Evolutionary conservation across 2,888 invertebrate genomes (phyloP), one percentile per base, ranked within the genome.

Genomic region (Ceriagrion tenellum): DNA sequence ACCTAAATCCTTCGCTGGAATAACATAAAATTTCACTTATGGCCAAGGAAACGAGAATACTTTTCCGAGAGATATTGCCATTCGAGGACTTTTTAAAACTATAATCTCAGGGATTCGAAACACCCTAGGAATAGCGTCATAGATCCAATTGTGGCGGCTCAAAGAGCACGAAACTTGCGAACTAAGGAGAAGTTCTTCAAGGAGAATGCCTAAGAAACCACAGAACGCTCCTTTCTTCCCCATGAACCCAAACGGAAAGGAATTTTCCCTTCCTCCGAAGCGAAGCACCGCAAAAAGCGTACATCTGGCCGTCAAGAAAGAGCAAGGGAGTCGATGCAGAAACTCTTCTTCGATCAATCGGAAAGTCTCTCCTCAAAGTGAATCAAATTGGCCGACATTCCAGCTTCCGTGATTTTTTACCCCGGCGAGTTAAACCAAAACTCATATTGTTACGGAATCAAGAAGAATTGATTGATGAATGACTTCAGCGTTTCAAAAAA

Each of bases 331-430:
- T 16, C 30, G 81, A 81, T 18, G 35, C 35, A 81, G 81, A 30
- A 81, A 35, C 30, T 35, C 26, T n/a, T n/a, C 81, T 35, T 81
- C 81, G 81, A 81, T 81, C 81, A 35, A 0, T 81, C 81, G 12
- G n/a, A 81, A 35, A 26, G 81, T 81, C 81, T 18, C 81, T 81
- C 59, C 81, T 81, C 59, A 81, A 81, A 81, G 81, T 81, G 81
- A 81, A 81, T 81, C 81, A 81, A 81, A 81, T 81, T 16, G 81
- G 16, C 81, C 81, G 81, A 35, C 81, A 81, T 8, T 4, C 35
- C 35, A 16, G 13, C 81, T 81, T 35, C 30, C 81, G 12, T n/a
- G 35, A 16, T 81, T 30, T 81, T 81, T 81, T 81, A 35, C 16
- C 35, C 8, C 30, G 18, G 59, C 4, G 59, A 81, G n/a, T 69